phyloP scores from a whole-genome alignment of 2,797 vertebrate genomes.

The Gadopsis marmoratus region DNA sequence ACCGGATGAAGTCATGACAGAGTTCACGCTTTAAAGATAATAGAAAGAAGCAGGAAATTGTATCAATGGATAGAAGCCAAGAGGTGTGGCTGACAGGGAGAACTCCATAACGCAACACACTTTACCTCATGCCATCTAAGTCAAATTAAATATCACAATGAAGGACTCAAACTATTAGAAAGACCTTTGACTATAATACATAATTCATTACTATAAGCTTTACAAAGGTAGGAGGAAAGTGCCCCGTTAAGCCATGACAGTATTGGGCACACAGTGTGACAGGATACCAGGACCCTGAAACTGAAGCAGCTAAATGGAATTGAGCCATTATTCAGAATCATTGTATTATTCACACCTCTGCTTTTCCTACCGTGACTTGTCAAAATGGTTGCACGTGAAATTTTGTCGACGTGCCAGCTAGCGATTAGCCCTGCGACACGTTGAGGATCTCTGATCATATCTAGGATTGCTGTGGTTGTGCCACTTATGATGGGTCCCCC shows the following conservation, averaged over 20 bases:
- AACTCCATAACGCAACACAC: constrained; percentile 26
- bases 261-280: too few species aligned
- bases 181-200: not conserved
- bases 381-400: not conserved
- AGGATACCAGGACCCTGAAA: not conserved
- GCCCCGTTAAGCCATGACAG: not conserved
- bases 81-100: constrained; percentile 29
- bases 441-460: not conserved
- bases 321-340: not conserved
- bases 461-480: not conserved
- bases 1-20: not conserved
- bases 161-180: not conserved
- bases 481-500: not conserved
- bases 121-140: not conserved
- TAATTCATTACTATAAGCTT: not conserved
- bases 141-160: not conserved
- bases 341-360: too few species aligned
- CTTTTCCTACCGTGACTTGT: too few species aligned
- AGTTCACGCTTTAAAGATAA: constrained; percentile 25
- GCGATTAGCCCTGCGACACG: not conserved
- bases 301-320: not conserved
- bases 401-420: not conserved
- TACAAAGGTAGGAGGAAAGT: not conserved
- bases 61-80: constrained; percentile 18
- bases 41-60: constrained; percentile 27